Base-by-base conservation (phyloP, 2,888 invertebrate species). In the Aspidiotus rigidus region DNA sequence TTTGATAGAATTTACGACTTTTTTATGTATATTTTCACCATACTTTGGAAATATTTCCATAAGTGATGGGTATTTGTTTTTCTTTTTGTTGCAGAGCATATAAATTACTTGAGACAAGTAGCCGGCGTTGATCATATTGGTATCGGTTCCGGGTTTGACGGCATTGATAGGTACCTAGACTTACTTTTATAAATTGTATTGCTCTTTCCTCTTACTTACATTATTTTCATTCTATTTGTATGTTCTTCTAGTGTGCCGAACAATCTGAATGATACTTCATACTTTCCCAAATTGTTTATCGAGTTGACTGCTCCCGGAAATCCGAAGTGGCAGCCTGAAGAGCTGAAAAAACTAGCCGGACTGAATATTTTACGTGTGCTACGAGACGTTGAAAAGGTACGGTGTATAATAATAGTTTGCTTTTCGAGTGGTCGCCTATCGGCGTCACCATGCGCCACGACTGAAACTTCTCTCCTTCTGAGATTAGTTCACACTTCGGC, bases 61-160 rank as follows among this genome's bases (percentile, higher is more conserved):
- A 3, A 28, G 28, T 28, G 28, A 28, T 44, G 11, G 11, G 49
- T 49, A 49, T 49, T 49, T 49, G n/a, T 49, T 49, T 49, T 49
- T 49, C n/a, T 72, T 69, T 62, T 69, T 67, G 62, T 84, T 84
- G 71, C 83, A 91, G 92, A 89, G 74, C 92, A 93, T 81, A 90
- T 92, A 80, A 91, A 92, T 83, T 90, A 92, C 81, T 89, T 92
- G 77, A 84, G 89, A 75, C 86, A 87, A 77, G 84, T 90, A 73
- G 91, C 90, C 72, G 92, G 92, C 73, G 86, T 90, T 76, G 90
- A 92, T 82, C 87, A 89, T 80, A 89, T 92, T 72, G 92, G 92
- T 64, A 83, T 92, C 72, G 92, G 92, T 72, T 91, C 90, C 71
- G 92, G 91, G 75, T 92, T 89, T 80, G 90, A 92, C 78, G 92